phyloP scores from a whole-genome alignment of 2,797 vertebrate genomes.

The Lepus townsendii region DNA sequence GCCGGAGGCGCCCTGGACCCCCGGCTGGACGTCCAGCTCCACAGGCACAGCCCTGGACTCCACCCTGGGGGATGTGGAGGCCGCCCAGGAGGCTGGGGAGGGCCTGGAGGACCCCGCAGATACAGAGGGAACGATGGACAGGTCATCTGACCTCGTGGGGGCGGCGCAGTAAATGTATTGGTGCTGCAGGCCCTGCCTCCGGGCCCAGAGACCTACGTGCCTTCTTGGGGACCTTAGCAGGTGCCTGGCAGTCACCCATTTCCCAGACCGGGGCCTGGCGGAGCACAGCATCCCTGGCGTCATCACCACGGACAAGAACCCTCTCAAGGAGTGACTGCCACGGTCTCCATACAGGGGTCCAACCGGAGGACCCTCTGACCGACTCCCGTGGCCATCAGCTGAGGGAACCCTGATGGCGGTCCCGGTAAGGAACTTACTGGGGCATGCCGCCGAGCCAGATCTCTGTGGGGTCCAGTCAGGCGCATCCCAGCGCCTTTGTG shows the following conservation, averaged over 20 bases:
- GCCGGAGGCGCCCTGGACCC: not conserved
- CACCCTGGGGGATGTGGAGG: not conserved
- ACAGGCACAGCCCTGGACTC: not conserved
- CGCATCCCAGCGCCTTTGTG: not conserved
- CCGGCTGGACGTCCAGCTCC: not conserved
- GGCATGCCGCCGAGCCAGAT: not conserved
- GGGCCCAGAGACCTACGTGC: not conserved
- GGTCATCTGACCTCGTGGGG: not conserved
- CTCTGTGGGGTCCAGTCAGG: not conserved
- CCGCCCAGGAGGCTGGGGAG: not conserved
- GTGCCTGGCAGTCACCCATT: not conserved
- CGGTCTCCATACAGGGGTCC: fast-evolving
- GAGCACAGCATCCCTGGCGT: not conserved
- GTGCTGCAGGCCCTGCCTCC: too few relatives aligned
- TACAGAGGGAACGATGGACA: fast-evolving
- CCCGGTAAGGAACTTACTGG: not conserved
- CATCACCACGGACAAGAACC: not conserved
- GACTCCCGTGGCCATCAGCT: not conserved
- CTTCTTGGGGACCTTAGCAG: not conserved
- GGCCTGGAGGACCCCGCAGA: not conserved
- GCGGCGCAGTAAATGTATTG: not conserved
- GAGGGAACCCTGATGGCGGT: too few relatives aligned
- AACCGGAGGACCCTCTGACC: not conserved
- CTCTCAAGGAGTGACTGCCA: not conserved
- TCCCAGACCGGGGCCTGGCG: not conserved